Base-by-base conservation (phyloP, 2,797 vertebrate genomes). In the Coregonus suidteri region DNA sequence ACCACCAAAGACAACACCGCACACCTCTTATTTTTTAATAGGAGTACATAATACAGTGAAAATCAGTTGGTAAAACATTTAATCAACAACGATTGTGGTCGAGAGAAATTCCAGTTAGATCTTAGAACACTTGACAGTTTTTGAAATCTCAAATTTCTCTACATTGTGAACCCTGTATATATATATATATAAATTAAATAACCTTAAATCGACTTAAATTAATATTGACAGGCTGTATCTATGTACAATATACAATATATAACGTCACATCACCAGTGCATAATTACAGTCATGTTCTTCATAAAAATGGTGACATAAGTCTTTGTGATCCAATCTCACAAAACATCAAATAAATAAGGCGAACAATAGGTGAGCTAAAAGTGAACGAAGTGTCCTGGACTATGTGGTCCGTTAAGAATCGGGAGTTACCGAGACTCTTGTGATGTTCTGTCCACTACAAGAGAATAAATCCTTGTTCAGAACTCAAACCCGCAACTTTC, bases 291-390 rank as follows among this genome's bases (percentile, higher is more conserved):
- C 31, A 80, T 76, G 34, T 52, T 64, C 65, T 68, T 82, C 70
- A 83, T 79, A 74, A 47, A 47, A 47, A 47, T 47, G 3, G 67
- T 71, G 75, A 86, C 84, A 78, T 75, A 86, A 73, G 51, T 75
- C 77, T 37, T 30, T 74, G 59, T 79, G 78, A 81, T 77, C 56
- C 66, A 64, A 71, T 37, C 3, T 73, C 41, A 82, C 77, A 85
- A 80, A 79, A 78, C 52, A 85, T 79, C 52, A 80, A 85, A 88
- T 88, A 90, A 90, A 87, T 34, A 34, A 84, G 84, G 86, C 79
- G 47, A 75, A 74, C 79, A 82, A 84, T 86, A 87, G 75, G 35
- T 81, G 82, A 77, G 6, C 41, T 18, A 73, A 77, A 53, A 73
- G 30, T 59, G 25, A 37, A 20, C n/a, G 47, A 62, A 59, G 56